Base-by-base conservation (phyloP, 1,140 invertebrate species). In the Dendrolimus punctatus region DNA sequence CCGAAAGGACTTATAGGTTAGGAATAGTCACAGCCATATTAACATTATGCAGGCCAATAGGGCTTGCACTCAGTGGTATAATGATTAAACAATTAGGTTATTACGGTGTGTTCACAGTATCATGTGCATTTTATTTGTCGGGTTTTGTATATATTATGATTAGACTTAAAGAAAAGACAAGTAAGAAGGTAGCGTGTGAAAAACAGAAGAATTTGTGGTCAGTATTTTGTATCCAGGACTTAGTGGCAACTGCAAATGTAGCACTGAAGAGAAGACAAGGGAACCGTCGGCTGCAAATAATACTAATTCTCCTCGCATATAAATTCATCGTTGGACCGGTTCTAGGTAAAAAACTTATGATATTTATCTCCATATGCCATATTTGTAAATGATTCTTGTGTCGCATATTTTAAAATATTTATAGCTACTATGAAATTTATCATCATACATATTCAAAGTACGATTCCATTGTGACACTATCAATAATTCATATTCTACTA, bases 1-100 rank as follows among this genome's bases (percentile, higher is more conserved):
- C 89, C 46, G 87, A 89, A 70, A 76, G 90, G 68, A 91, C 90
- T 58, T 86, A 89, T 55, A 74, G 90, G 46, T 80, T 90, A 63
- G 90, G 89, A 6, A 81, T 90, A n/a, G 86, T 90, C 8, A 90
- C 90, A 9, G 88, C 89, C 36, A 87, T 90, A 51, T 68, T 90
- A 46, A 88, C 80, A 39, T 64, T 88, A 5, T 85, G 81, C 56
- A 76, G 85, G 45, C 87, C 87, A 0, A 68, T 89, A 45, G 87
- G 86, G 6, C 76, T 85, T 7, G 83, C 85, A 6, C 73, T 87
- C 6, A 87, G 86, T 75, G 87, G 87, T 23, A 80, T 87, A 38
- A 80, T 87, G 69, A 86, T 80, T 0, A 84, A 73, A 40, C 67
- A 76, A 55, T 77, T 86, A 49, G 86, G 87, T 43, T 88, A 86